phyloP scores from a whole-genome alignment of 2,797 vertebrate genomes.

The Micropoecilia bifurca region DNA sequence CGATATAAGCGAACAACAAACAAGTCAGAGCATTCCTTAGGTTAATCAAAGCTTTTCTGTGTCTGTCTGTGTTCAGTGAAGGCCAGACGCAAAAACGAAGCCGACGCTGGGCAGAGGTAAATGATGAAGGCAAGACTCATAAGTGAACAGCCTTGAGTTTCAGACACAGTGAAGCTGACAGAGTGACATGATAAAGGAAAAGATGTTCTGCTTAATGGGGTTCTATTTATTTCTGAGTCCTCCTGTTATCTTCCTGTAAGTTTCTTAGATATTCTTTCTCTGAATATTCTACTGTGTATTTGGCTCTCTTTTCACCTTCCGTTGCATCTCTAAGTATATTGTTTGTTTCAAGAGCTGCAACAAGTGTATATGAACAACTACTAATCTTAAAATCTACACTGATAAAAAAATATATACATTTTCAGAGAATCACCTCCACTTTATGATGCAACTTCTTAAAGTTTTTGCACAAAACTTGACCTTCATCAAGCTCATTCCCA shows the following conservation, averaged over 20 bases:
- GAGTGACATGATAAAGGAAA: conserved; percentile 37
- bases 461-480: conserved; percentile 4
- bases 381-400: background rate
- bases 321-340: background rate
- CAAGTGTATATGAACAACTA: background rate
- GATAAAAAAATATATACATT: background rate
- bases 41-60: conserved; percentile 66
- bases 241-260: conserved; percentile 25
- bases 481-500: conserved; percentile 11
- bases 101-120: conserved; percentile 43
- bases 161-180: conserved; percentile 52
- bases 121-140: conserved; percentile 64
- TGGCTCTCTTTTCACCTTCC: background rate
- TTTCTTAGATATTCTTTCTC: background rate
- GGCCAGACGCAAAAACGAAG: conserved; percentile 66
- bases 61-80: conserved; percentile 62
- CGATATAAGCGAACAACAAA: conserved; percentile 50
- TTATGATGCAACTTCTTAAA: background rate
- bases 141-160: conserved; percentile 58
- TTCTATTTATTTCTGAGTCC: conserved; percentile 31
- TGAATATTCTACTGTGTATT: background rate
- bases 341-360: conserved; percentile 12
- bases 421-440: conserved; percentile 1
- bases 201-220: conserved; percentile 22
- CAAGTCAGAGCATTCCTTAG: conserved; percentile 46